Base-by-base conservation (phyloP, 2,888 invertebrate genomes). In the Endotricha flammealis region DNA sequence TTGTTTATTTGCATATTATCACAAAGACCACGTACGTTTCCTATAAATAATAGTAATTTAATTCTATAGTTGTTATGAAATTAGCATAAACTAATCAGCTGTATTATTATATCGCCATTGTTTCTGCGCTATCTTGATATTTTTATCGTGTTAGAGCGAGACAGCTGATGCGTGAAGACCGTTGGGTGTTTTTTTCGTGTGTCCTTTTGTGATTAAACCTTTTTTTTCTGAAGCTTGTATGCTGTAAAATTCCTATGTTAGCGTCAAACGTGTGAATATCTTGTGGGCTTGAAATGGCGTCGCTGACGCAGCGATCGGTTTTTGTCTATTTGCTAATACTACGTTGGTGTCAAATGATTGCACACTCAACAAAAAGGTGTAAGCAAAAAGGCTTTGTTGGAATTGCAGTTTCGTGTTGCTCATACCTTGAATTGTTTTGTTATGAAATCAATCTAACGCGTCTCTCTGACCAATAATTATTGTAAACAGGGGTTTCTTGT, bases 61-160 rank as follows among this genome's bases (percentile, higher is more conserved):
- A 14, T 6, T 17, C 6, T 5, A 27, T 17, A 28, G 5, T 20
- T 14, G 17, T 14, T 8, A 24, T 22, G 20, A 22, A 28, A 20
- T 16, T 16, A n/a, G 22, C 28, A 17, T 20, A 41, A 52, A 45
- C 46, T 61, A 59, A 61, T 66, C 71, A 75, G 71, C 71, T 76
- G 72, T 68, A 66, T 64, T 64, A 68, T 60, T 64, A n/a, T 66
- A 71, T 69, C 69, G 70, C 71, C 71, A 73, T 80, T 77, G 69
- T 77, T 78, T 72, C 66, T 66, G 57, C 63, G 57, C 53, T 68
- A 72, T 72, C 71, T 66, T 69, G 70, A 71, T 80, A 79, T 77
- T 81, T 81, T 80, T 79, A 77, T 78, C 75, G 59, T 56, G 74
- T 53, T 53, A 70, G 81, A 83, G 67, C 46, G 82, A 76, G 83